Percentiles rank a stretch among this genome's conserved stretches.
These are phyloP conservation scores for Caenorhabditis auriculariae DNA, from an alignment of 2,888 invertebrate genomes.

Conservation along the genomic window DNA sequence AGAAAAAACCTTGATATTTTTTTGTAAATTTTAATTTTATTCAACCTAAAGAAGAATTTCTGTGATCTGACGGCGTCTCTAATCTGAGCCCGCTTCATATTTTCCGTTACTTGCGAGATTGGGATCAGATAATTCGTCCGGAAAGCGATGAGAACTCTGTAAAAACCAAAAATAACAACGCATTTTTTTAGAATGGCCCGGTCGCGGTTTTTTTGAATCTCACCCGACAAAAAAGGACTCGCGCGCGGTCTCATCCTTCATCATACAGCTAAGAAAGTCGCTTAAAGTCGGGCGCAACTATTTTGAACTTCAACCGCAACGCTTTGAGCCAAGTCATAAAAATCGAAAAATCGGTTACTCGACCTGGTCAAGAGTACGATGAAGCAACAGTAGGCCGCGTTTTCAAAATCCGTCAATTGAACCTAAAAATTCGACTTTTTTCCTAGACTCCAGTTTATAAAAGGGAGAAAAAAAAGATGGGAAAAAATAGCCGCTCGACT, in stretches of 20 bases:
- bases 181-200: background rate
- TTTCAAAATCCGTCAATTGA: conserved; percentile 98
- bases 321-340: background rate
- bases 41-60: conserved; percentile 85
- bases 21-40: background rate
- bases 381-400: conserved; percentile 96
- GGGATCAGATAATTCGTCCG: conserved; percentile 93
- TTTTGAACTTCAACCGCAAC: no score
- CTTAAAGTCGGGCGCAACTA: no score
- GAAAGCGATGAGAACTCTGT: conserved; percentile 89
- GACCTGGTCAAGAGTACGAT: conserved; percentile 83
- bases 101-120: conserved; percentile 76
- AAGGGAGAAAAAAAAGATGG: no score
- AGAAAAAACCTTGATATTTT: background rate
- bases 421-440: conserved; percentile 68
- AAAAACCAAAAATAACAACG: no score
- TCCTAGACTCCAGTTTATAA: no score
- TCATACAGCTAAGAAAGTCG: no score
- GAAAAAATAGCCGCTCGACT: no score
- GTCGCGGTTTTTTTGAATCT: no score
- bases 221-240: no score
- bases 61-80: conserved; percentile 80
- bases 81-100: conserved; percentile 92
- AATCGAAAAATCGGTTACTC: background rate
- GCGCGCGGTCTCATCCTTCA: no score